A percentile compares a stretch with the other conserved stretches of the same genome.
Evolutionary conservation across 2,888 invertebrate genomes (phyloP).

Genomic region (Falcaria lacertinaria): DNA sequence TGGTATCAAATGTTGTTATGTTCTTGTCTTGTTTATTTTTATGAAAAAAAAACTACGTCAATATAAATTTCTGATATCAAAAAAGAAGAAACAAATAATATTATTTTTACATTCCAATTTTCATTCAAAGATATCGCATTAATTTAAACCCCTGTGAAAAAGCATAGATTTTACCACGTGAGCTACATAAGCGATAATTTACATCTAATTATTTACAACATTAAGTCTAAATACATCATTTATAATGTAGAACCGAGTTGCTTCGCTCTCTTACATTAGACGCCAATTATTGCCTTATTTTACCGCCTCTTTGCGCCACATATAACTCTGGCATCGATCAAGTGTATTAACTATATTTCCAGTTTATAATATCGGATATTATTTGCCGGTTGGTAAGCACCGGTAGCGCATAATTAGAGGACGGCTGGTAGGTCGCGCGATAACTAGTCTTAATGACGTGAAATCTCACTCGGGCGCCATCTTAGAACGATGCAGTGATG

Average conservation of each 20-base stretch:
- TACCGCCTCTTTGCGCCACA: slow-evolving; percentile 34
- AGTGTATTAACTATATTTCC: slow-evolving; percentile 41
- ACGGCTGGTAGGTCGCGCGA: slow-evolving; percentile 62
- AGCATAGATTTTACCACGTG: too few relatives aligned
- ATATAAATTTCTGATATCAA: too few relatives aligned
- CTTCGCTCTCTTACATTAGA: slow-evolving; percentile 26
- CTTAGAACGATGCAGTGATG: slow-evolving; percentile 49
- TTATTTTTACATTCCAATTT: too few relatives aligned
- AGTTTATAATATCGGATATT: slow-evolving; percentile 66
- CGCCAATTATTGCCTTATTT: slow-evolving; percentile 34
- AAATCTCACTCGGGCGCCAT: slow-evolving; percentile 61
- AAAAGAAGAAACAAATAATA: too few relatives aligned
- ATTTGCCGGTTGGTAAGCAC: slow-evolving; percentile 51
- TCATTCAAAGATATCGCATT: too few relatives aligned
- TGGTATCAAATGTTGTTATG: too few relatives aligned
- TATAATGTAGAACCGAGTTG: slow-evolving; percentile 2
- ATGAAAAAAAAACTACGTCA: too few relatives aligned
- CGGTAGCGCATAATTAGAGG: slow-evolving; percentile 67
- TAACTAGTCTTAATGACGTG: slow-evolving; percentile 73
- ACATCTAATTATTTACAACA: not conserved
- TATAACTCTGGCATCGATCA: slow-evolving; percentile 30
- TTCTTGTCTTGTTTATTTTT: too few relatives aligned
- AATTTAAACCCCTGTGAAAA: too few relatives aligned
- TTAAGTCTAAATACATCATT: slow-evolving; percentile 6
- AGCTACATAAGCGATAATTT: not conserved